Base-by-base conservation (phyloP, 2,888 invertebrate species). In the Drosophila bunnanda region DNA sequence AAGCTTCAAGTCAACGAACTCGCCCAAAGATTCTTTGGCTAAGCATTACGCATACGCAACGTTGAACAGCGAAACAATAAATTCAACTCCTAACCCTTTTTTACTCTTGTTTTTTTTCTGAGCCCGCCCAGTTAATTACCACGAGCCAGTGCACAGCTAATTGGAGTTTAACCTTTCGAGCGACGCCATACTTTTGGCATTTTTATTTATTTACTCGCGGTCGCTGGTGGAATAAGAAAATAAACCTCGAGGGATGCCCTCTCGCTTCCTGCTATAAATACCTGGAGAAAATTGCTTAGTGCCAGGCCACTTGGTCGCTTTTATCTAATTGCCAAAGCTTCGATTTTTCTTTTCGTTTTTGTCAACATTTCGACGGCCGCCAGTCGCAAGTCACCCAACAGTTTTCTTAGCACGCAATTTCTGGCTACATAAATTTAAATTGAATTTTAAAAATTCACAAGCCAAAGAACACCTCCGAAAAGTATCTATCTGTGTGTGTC, bases 361-460 rank as follows among this genome's bases (percentile, higher is more conserved):
- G 56, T 68, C 67, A 68, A 55, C 64, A 25, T 15, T 53, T 38
- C 12, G 15, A n/a, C 10, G 22, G 17, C 38, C 22, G 20, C 38
- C 20, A 50, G 13, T 68, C 36, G 30, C 59, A 57, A 20, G 46
- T 44, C 50, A 25, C 28, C 28, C 10, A 30, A 43, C 38, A 59
- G 73, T 79, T 73, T 71, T 46, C 68, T 65, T 58, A 55, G 61
- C 77, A 80, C 84, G 82, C 76, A 67, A 76, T 81, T 80, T 73
- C 61, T 61, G 59, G 65, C 65, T 58, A 62, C 68, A 58, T 77
- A 75, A 79, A 82, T 78, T 81, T 75, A 84, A 86, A 86, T 86
- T 82, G 82, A 82, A 84, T 82, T 86, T 86, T 84, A 86, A 86
- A 87, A 81, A 86, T 86, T 77, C 74, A 87, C 68, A 75, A 76